Conservation (phyloP, 1,140 invertebrate species). For the Caenorhabditis remanei region DNA sequence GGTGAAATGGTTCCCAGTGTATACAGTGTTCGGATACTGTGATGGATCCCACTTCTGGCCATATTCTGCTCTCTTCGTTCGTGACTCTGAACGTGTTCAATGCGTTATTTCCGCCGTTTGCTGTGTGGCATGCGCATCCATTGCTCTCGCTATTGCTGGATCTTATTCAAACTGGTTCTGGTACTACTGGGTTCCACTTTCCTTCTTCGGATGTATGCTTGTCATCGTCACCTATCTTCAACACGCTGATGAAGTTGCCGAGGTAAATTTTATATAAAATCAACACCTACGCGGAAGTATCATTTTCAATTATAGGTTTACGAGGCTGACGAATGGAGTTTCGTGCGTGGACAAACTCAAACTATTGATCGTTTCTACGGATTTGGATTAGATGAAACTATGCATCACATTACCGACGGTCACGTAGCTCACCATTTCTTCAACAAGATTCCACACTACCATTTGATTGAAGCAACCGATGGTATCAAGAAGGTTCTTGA, state of each 20-base stretch:
- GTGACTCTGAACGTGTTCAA: constrained; percentile 72
- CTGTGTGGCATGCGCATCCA: constrained; percentile 67
- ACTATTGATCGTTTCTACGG: constrained; percentile 79
- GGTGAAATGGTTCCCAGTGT: constrained; percentile 70
- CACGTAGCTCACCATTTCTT: constrained; percentile 50
- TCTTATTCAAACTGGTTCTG: constrained; percentile 73
- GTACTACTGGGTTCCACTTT: constrained; percentile 78
- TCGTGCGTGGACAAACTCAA: constrained; percentile 79
- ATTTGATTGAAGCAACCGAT: constrained; percentile 36
- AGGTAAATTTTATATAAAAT: constrained; percentile 10
- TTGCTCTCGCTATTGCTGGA: constrained; percentile 71
- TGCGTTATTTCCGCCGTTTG: constrained; percentile 70
- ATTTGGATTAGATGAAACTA: constrained; percentile 78
- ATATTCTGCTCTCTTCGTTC: constrained; percentile 71
- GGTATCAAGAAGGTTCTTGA: constrained; percentile 51
- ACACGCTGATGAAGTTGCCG: constrained; percentile 70
- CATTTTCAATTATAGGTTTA: constrained; percentile 78
- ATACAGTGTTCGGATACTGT: constrained; percentile 74
- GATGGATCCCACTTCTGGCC: constrained; percentile 77
- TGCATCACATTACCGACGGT: constrained; percentile 79
- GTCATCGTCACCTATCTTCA: constrained; percentile 80
- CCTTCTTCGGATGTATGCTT: constrained; percentile 78
- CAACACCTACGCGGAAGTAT: constrained; percentile 69
- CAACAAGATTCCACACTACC: constrained; percentile 49
- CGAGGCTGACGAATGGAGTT: constrained; percentile 78